Evolutionary conservation across 2,113 vertebrate species (phyloP).

Genomic region (Chitala chitala): DNA sequence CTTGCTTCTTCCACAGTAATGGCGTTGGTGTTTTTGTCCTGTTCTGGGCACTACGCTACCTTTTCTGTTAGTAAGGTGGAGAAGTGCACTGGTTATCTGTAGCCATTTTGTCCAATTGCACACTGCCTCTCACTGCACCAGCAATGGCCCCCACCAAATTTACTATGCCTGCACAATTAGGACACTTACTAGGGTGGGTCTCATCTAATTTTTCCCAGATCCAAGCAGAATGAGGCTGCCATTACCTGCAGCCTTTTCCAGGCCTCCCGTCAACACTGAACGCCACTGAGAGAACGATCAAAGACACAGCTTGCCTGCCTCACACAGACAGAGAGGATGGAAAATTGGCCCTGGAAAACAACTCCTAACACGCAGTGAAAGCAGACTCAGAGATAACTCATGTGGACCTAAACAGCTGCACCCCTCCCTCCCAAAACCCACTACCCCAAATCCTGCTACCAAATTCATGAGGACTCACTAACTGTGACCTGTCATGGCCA

Average conservation of each 20-base stretch:
- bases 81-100: too few relatives aligned
- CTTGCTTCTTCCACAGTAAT: too few relatives aligned
- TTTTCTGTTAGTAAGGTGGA: too few relatives aligned
- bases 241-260: conserved; percentile 37
- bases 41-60: too few relatives aligned
- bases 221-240: conserved; percentile 38
- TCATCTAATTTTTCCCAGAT: conserved; percentile 24
- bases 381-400: too few relatives aligned
- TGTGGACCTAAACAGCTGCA: too few relatives aligned
- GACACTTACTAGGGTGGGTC: conserved; percentile 13
- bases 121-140: background rate
- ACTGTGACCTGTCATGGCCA: too few relatives aligned
- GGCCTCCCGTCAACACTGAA: background rate
- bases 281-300: background rate
- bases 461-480: background rate
- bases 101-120: too few relatives aligned
- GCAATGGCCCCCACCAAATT: background rate
- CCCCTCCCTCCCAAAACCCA: too few relatives aligned
- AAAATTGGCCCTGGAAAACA: background rate
- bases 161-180: conserved; percentile 28
- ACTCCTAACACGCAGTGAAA: background rate
- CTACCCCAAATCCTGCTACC: too few relatives aligned
- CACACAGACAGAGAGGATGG: background rate
- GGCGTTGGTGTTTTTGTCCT: too few relatives aligned
- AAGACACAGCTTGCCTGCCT: background rate